Conservation (phyloP, 2,113 vertebrate genomes). For the Castor canadensis region DNA sequence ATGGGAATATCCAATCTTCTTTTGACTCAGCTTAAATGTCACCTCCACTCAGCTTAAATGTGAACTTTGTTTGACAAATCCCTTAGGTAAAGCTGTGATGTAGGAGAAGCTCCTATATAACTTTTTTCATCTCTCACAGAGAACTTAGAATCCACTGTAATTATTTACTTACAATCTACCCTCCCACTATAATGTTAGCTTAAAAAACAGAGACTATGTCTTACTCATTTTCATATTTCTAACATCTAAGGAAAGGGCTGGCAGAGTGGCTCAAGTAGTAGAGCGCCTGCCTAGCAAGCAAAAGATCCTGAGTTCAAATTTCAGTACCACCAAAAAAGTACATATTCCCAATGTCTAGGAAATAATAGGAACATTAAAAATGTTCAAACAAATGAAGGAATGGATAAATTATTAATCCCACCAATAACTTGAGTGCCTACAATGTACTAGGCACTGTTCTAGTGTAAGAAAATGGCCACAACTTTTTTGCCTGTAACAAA, state of each 20-base stretch:
- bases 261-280: too few species aligned
- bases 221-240: constrained; percentile 46
- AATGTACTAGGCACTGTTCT: background rate
- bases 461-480: constrained; percentile 31
- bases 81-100: constrained; percentile 35
- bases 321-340: too few species aligned
- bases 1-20: constrained; percentile 12
- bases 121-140: background rate
- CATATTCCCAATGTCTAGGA: constrained; percentile 7
- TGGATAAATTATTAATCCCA: constrained; percentile 34
- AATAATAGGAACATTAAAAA: constrained; percentile 37
- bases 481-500: background rate
- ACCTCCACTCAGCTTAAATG: too few species aligned
- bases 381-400: constrained; percentile 50
- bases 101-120: background rate
- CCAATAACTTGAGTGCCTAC: constrained; percentile 26
- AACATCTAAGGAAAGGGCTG: too few species aligned
- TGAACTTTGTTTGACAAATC: background rate
- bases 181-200: constrained; percentile 27
- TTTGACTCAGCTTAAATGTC: constrained; percentile 30
- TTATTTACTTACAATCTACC: constrained; percentile 32
- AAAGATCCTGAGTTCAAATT: too few species aligned
- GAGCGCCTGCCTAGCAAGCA: too few species aligned
- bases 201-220: background rate
- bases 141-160: background rate